Base-by-base conservation (phyloP, 2,113 vertebrate genomes). In the Dicentrarchus labrax region DNA sequence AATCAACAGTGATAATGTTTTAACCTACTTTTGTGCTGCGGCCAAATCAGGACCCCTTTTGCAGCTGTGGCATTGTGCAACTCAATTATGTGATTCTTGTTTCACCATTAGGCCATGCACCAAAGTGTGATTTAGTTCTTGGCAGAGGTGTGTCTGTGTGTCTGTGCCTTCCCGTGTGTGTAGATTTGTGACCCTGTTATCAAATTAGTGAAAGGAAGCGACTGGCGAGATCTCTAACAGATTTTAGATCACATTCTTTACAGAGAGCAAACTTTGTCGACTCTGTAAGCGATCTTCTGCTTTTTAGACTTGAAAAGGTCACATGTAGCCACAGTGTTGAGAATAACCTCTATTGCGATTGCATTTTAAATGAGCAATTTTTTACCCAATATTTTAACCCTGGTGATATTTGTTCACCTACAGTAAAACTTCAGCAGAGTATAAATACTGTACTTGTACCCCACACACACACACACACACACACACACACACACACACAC, bases 41-140 rank as follows among this genome's bases (percentile, higher is more conserved):
- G 73, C 76, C 72, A 73, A 78, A 77, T 22, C 62, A 51, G 51
- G 66, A 59, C 21, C 19, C 17, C 1, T 24, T 39, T 39, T 60
- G 57, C 85, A 73, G 86, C 82, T 86, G 57, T 59, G 59, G 62
- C 75, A 24, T 67, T 59, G 71, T 70, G 22, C 56, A 71, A 77
- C 74, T 89, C 74, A 67, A 54, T 88, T 81, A 80, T 0, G 5
- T 22, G 62, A 56, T 65, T 79, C 66, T 87, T 86, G 72, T 84
- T 88, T 81, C 67, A 83, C 79, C 77, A 72, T 73, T 64, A 71
- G 78, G 65, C 39, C 8, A 0, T 24, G 73, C 51, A 85, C 24
- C 72, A 68, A 76, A 62, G 68, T 82, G 79, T 56, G 45, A 61
- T 72, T 80, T 72, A 59, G 48, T 70, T 72, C 4, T 68, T 75